These are phyloP conservation scores for Drosophila birchii DNA, from an alignment of 2,888 invertebrate species.

Conservation along the genomic window DNA sequence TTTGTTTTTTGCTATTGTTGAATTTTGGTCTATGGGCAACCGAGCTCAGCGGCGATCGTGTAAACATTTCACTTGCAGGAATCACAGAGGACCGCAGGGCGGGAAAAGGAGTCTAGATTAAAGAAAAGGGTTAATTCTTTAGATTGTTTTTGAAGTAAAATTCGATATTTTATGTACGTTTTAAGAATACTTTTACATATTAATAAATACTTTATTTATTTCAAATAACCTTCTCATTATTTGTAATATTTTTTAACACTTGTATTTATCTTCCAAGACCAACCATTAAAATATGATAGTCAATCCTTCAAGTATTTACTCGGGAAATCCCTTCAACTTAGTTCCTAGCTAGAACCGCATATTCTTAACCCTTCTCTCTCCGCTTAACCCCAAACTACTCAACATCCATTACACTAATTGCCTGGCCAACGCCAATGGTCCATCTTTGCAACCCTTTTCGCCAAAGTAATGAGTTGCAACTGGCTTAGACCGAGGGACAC, in stretches of 20 bases:
- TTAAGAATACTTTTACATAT: rapidly evolving
- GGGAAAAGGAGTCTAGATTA: conserved; percentile 3
- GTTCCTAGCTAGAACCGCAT: background rate
- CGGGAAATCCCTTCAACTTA: background rate
- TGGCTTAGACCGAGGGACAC: conserved; percentile 45
- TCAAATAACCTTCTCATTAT: rapidly evolving
- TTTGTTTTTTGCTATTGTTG: conserved; percentile 62
- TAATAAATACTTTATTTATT: background rate
- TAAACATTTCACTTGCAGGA: conserved; percentile 80
- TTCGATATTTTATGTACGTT: no score
- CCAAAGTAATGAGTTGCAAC: conserved; percentile 36
- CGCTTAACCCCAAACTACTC: conserved; percentile 10
- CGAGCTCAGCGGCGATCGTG: conserved; percentile 64
- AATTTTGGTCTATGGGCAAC: conserved; percentile 52
- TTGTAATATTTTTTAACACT: background rate
- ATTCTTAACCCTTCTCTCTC: conserved; percentile 2
- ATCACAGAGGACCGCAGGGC: conserved; percentile 16
- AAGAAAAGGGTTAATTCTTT: conserved; percentile 9
- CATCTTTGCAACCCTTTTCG: conserved; percentile 15
- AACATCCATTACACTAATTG: conserved; percentile 66
- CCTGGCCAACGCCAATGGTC: conserved; percentile 39
- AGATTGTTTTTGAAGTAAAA: background rate
- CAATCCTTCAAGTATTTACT: background rate
- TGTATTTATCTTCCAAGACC: background rate
- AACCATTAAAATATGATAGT: background rate